phyloP scores from a whole-genome alignment of 2,113 vertebrate species.

The Gopherus evgoodei region DNA sequence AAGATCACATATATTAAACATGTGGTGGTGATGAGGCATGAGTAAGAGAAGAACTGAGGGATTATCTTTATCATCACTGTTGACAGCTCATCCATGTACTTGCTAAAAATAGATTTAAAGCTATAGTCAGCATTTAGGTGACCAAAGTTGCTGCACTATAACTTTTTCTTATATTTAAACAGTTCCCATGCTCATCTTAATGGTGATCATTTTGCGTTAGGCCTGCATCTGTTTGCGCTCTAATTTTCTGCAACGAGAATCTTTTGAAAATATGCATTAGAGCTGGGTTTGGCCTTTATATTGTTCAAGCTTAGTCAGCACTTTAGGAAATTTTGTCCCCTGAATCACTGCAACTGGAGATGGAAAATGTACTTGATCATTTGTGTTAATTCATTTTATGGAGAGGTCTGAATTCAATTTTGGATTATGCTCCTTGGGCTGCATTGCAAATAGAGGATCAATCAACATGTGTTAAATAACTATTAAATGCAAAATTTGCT shows the following conservation, averaged over 20 bases:
- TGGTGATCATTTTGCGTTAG: not conserved
- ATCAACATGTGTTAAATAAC: slow-evolving; percentile 1
- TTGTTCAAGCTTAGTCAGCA: not conserved
- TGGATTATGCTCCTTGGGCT: not conserved
- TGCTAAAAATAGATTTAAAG: not conserved
- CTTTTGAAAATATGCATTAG: not conserved
- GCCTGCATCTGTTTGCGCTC: not conserved
- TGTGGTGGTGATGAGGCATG: not conserved
- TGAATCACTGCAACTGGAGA: not conserved
- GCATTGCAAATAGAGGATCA: not conserved
- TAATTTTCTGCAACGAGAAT: not conserved
- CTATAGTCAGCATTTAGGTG: not conserved
- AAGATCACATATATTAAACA: not conserved
- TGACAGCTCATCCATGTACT: not conserved
- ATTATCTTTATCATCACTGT: not conserved
- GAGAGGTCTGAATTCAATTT: not conserved
- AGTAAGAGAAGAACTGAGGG: not conserved
- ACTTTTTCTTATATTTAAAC: not conserved
- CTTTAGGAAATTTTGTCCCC: not conserved
- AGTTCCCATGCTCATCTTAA: not conserved
- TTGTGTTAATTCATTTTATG: not conserved
- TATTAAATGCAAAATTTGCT: slow-evolving; percentile 21
- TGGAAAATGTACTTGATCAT: not conserved
- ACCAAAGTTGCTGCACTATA: not conserved
- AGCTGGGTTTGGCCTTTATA: not conserved